Base-by-base conservation (phyloP, 2,888 invertebrate species). In the Phanerotoma sp. region DNA sequence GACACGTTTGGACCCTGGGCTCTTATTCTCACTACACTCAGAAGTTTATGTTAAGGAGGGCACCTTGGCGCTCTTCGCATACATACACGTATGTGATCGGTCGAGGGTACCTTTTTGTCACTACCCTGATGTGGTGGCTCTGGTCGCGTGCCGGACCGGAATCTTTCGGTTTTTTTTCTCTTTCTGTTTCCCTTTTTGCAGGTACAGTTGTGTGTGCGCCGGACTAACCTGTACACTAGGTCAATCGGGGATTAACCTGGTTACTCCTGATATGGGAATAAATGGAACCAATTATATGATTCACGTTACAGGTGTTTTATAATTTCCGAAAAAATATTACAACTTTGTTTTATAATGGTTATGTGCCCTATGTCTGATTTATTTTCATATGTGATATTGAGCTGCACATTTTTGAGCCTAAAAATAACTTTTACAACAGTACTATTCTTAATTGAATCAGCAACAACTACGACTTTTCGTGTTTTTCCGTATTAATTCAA, bases 211-310 rank as follows among this genome's bases (percentile, higher is more conserved):
- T 44, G n/a, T n/a, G 33, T 16, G 20, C 30, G 52, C 61, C 42
- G 59, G 53, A 56, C 56, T 22, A 63, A 68, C 66, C 70, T 66
- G 68, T 62, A 62, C 56, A 60, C 61, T 62, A 70, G 74, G 74
- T 74, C 72, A 74, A 71, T 69, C 68, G 66, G 63, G 72, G 70
- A 73, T 74, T 74, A 74, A 75, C 75, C 73, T 74, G 72, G 68
- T 73, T 63, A 58, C 67, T 65, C 64, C 59, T 49, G 61, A 70
- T 64, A 56, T 59, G 66, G 65, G 63, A 71, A 57, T 71, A 65
- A 66, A 66, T 65, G 60, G 41, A 46, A 56, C 46, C 55, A 50
- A 28, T 48, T 55, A 42, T 46, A 48, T 48, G 44, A 37, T 10
- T 20, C 42, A 37, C 21, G 40, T 7, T 11, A 37, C 54, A 54